Evolutionary conservation across 1,140 invertebrate species (phyloP).

Genomic region (Heliconius congener): DNA sequence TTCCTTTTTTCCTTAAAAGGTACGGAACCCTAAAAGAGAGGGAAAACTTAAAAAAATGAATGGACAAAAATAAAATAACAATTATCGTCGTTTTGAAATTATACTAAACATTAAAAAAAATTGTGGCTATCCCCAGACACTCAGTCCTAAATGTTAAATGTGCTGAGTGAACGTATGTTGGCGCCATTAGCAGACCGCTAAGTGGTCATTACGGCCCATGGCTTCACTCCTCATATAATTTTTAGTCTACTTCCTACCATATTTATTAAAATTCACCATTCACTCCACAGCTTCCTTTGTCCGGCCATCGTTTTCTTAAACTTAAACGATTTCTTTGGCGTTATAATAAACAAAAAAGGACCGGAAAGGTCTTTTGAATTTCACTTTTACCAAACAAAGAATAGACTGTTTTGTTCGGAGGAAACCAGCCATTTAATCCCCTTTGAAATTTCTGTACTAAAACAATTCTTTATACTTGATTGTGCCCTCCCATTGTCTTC

Average conservation of each 20-base stretch:
- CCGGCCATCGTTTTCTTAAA: slow-evolving; percentile 30
- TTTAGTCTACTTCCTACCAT: slow-evolving; percentile 17
- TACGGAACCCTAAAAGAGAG: too few species aligned
- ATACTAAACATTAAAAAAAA: not conserved
- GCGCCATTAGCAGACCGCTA: slow-evolving; percentile 13
- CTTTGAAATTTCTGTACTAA: slow-evolving; percentile 41
- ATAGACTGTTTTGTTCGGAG: slow-evolving; percentile 44
- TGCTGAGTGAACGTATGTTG: not conserved
- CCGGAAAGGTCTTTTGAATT: slow-evolving; percentile 42
- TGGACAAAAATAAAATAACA: not conserved
- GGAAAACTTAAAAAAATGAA: not conserved
- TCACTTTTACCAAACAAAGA: slow-evolving; percentile 40
- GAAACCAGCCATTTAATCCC: slow-evolving; percentile 46
- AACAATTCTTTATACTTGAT: slow-evolving; percentile 51
- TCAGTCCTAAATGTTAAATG: not conserved
- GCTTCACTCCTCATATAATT: slow-evolving; percentile 7
- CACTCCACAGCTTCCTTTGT: slow-evolving; percentile 23
- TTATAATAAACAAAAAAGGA: slow-evolving; percentile 47
- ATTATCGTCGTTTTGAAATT: not conserved
- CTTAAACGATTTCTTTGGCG: slow-evolving; percentile 35
- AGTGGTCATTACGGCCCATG: slow-evolving; percentile 12
- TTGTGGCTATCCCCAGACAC: not conserved
- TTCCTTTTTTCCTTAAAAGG: too few species aligned
- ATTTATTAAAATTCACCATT: slow-evolving; percentile 23
- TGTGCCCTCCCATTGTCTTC: slow-evolving; percentile 40